phyloP scores from a whole-genome alignment of 2,888 invertebrate species.

The Argyresthia goedartella region DNA sequence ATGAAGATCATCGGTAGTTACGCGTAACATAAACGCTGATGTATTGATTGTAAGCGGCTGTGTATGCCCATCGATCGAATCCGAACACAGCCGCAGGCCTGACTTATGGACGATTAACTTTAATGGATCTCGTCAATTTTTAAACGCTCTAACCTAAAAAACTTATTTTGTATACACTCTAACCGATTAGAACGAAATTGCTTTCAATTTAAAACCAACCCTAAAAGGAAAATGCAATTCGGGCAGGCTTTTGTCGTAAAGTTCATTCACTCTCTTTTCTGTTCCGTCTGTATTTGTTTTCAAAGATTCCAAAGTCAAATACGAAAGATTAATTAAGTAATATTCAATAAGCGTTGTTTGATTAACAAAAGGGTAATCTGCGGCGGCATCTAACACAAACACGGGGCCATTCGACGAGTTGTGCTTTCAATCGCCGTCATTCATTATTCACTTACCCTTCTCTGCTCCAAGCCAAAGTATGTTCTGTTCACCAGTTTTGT shows the following conservation, averaged over 20 bases:
- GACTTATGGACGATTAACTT: slow-evolving; percentile 57
- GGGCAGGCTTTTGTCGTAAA: background rate
- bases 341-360: slow-evolving; percentile 65
- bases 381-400: slow-evolving; percentile 68
- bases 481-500: slow-evolving; percentile 40
- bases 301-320: slow-evolving; percentile 45
- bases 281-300: background rate
- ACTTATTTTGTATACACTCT: background rate
- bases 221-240: background rate
- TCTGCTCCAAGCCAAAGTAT: slow-evolving; percentile 43
- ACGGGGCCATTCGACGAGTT: slow-evolving; percentile 43
- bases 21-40: slow-evolving; percentile 63
- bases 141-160: slow-evolving; percentile 18
- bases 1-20: slow-evolving; percentile 64
- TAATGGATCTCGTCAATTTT: slow-evolving; percentile 58
- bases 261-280: background rate
- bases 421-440: slow-evolving; percentile 66
- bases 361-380: slow-evolving; percentile 67
- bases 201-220: background rate
- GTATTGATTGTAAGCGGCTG: slow-evolving; percentile 64
- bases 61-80: slow-evolving; percentile 58
- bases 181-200: background rate
- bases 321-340: slow-evolving; percentile 64
- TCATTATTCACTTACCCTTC: slow-evolving; percentile 56
- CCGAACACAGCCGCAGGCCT: slow-evolving; percentile 38